Evolutionary conservation across 2,113 vertebrate species (phyloP).

Genomic region (Labeo rohita): DNA sequence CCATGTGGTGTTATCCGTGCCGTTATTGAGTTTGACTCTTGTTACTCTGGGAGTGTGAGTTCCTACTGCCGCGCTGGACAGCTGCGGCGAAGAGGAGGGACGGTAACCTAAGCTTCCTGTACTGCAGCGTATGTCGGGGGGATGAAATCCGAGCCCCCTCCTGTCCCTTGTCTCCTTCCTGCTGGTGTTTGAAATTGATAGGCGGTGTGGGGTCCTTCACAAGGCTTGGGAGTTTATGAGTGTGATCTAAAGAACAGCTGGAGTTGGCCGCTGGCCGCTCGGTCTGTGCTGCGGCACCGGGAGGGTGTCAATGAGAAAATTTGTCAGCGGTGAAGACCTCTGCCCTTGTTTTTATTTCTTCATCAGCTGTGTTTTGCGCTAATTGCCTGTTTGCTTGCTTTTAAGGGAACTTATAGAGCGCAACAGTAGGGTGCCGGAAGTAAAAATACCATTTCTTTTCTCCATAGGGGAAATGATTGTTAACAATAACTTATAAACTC

Average conservation of each 20-base stretch:
- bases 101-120: slow-evolving; percentile 43
- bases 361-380: slow-evolving; percentile 33
- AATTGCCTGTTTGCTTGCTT: not conserved
- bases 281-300: not conserved
- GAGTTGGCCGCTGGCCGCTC: slow-evolving; percentile 49
- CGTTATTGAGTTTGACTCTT: slow-evolving; percentile 70
- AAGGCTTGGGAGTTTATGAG: slow-evolving; percentile 63
- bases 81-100: slow-evolving; percentile 57
- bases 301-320: slow-evolving; percentile 47
- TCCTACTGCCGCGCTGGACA: slow-evolving; percentile 64
- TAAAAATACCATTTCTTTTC: not conserved
- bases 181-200: slow-evolving; percentile 70
- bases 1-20: slow-evolving; percentile 62
- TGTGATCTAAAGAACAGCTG: slow-evolving; percentile 65
- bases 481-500: not conserved
- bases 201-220: slow-evolving; percentile 61
- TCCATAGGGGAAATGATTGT: not conserved
- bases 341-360: slow-evolving; percentile 56
- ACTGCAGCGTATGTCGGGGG: not conserved
- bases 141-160: slow-evolving; percentile 29
- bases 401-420: not conserved
- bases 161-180: slow-evolving; percentile 44
- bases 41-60: slow-evolving; percentile 63
- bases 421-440: not conserved
- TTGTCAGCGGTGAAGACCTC: slow-evolving; percentile 51